A percentile compares a stretch with the other conserved stretches of the same genome.
Conservation (phyloP, 2,888 invertebrate genomes). For the Marasmarcha lunaedactyla region DNA sequence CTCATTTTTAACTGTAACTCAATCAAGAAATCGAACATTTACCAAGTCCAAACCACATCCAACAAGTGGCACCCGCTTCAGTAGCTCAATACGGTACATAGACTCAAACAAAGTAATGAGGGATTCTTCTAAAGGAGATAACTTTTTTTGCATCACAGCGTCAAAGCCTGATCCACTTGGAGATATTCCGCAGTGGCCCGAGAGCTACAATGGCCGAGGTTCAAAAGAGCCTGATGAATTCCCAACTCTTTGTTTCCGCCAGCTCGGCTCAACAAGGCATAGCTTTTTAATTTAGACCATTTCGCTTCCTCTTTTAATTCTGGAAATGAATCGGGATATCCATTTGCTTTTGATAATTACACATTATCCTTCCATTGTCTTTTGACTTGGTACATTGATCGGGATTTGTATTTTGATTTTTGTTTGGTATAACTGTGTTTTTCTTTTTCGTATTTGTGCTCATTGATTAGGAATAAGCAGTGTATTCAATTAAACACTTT, state of each 20-base stretch:
- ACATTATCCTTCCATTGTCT: constrained; percentile 12
- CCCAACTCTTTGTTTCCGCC: constrained; percentile 61
- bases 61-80: too few relatives aligned
- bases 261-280: constrained; percentile 60
- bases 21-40: too few relatives aligned
- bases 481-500: too few relatives aligned
- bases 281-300: constrained; percentile 67
- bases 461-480: too few relatives aligned
- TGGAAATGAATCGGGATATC: constrained; percentile 53
- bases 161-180: constrained; percentile 52
- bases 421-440: too few relatives aligned
- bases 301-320: constrained; percentile 52
- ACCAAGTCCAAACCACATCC: too few relatives aligned
- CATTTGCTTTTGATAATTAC: constrained; percentile 21
- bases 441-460: too few relatives aligned
- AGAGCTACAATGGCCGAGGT: constrained; percentile 58
- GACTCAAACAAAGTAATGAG: too few relatives aligned
- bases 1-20: too few relatives aligned
- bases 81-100: too few relatives aligned
- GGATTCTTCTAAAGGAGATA: constrained; percentile 30
- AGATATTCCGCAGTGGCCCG: constrained; percentile 56
- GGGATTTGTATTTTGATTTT: too few relatives aligned
- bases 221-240: constrained; percentile 69
- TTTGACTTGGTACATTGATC: background rate
- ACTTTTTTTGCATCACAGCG: constrained; percentile 51